Base-by-base conservation (phyloP, 2,113 vertebrate species). In the Neodontobutis hainanensis region DNA sequence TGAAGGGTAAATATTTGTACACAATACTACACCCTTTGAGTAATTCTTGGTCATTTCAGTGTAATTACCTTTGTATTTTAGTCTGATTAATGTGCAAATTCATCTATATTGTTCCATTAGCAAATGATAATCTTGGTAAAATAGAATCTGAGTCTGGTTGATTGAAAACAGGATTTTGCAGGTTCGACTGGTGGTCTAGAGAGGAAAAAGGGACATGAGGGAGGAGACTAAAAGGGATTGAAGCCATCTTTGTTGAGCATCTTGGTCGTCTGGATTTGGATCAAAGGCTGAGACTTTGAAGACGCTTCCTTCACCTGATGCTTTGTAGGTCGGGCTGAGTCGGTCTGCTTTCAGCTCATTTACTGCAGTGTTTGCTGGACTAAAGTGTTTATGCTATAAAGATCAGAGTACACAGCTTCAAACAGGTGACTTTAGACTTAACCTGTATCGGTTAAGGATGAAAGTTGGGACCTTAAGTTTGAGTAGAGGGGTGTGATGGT, bases 261-360 rank as follows among this genome's bases (percentile, higher is more conserved):
- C 70, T 61, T 64, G 46, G 69, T 63, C 47, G 9, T 48, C 50
- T 84, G 81, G 69, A 81, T 83, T 80, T 69, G 70, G 82, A 88
- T 89, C 80, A 90, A 87, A 85, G 80, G 77, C 68, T 65, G 44
- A 11, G 80, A 68, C 68, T 84, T 89, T 90, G 85, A 89, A 84
- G 83, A 80, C 1, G 4, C 81, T 76, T 80, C 70, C 62, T 75
- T 80, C 78, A 68, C 80, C 81, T 80, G 77, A 51, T 12, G 35
- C 60, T 71, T 68, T 72, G 35, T 62, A 8, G 66, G 42, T 56
- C 5, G 1, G n/a, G 3, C 14, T 27, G 19, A 27, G 19, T 27
- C 19, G 19, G 19, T 3, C 19, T 27, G 19, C 19, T 69, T 58
- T 45, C n/a, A 0, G 8, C 48, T 43, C 38, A 5, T 53, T 77